phyloP scores from a whole-genome alignment of 2,113 vertebrate species.

The Esox niger region DNA sequence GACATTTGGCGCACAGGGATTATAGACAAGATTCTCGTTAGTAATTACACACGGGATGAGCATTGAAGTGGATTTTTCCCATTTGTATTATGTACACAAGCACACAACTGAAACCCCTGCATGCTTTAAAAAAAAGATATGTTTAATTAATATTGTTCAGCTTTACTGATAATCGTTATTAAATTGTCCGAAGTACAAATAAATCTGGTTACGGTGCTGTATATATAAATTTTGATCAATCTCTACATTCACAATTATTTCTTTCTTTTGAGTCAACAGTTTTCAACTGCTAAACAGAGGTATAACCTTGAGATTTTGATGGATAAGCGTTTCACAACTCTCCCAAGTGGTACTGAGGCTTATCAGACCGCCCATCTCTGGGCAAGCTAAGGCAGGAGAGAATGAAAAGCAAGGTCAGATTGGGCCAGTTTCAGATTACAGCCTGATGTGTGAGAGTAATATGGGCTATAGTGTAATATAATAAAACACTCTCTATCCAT shows the following conservation, averaged over 20 bases:
- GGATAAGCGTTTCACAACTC: slow-evolving; percentile 3
- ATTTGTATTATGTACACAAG: too few species aligned
- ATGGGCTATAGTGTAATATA: slow-evolving; percentile 25
- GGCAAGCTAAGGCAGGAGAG: slow-evolving; percentile 15
- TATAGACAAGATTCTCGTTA: too few species aligned
- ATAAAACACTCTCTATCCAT: slow-evolving; percentile 46
- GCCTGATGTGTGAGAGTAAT: slow-evolving; percentile 30
- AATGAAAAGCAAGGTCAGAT: slow-evolving; percentile 32
- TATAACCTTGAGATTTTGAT: not conserved
- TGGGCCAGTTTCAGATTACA: slow-evolving; percentile 42
- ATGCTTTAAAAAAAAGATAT: too few species aligned
- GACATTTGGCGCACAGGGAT: too few species aligned
- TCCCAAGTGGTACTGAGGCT: slow-evolving; percentile 37
- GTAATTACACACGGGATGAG: too few species aligned
- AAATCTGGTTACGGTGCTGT: not conserved
- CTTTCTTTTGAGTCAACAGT: not conserved
- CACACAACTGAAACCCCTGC: too few species aligned
- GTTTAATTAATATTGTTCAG: too few species aligned
- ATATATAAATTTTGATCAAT: not conserved
- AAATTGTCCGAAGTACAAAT: too few species aligned
- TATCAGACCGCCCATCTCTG: slow-evolving; percentile 45
- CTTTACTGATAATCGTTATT: too few species aligned
- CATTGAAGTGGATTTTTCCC: too few species aligned
- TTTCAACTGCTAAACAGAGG: not conserved
- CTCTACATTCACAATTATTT: not conserved